Base-by-base conservation (phyloP, 2,797 vertebrate genomes). In the Muraenolepis orangiensis region DNA sequence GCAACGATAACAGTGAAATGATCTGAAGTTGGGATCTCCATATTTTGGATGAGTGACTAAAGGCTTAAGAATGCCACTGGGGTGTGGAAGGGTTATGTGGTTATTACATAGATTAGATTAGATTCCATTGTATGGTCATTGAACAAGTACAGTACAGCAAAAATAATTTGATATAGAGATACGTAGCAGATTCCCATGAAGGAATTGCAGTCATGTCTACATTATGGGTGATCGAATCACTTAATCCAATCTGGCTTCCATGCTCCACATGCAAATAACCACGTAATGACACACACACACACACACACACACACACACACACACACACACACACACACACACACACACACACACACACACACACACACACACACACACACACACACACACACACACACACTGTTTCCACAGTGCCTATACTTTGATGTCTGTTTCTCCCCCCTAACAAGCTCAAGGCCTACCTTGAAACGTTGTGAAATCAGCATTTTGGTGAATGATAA, bases 271-370 rank as follows among this genome's bases (percentile, higher is more conserved):
- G 29, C 29, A 66, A 28, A 66, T 66, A 66, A 13, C 23, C 30
- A 68, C 67, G 46, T 28, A 57, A 11, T 32, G 38, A 51, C 26
- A 18, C 18, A 69, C n/a, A 40, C 14, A 51, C 74, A 71, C n/a
- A 20, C 36, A 31, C 72, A 66, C 40, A n/a, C 51, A 71, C 29
- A 69, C 68, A 70, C 32, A 23, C 26, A 51, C 46, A 70, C 38
- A 38, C 69, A 68, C 16, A 74, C 32, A 28, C 38, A 71, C 2
- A 28, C 66, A 28, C 6, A 28, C 66, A 20, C 32, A 34, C 32
- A 34, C 32, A 51, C 46, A 51, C 20, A 51, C 46, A 20, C 11
- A 20, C 36, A 31, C 72, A 66, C 40, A n/a, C 51, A 71, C 29
- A 69, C 68, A 70, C 32, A 23, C 26, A 51, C 46, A 70, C 38